Percentiles rank a stretch among this genome's conserved stretches.
These are phyloP conservation scores for Willowsia nigromaculata DNA, from an alignment of 2,888 invertebrate species.

Conservation along the genomic window DNA sequence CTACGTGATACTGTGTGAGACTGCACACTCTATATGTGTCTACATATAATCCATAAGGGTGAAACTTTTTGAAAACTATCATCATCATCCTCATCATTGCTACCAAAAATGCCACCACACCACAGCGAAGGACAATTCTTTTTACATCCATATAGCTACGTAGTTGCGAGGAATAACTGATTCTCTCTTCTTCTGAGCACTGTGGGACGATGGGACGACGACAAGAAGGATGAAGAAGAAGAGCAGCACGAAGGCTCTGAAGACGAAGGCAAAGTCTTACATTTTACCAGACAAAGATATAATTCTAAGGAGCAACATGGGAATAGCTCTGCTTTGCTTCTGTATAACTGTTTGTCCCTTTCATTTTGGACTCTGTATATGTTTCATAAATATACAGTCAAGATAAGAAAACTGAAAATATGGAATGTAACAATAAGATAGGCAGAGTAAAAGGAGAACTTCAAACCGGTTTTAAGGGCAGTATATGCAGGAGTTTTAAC, in stretches of 20 bases:
- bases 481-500: background rate
- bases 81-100: conserved; percentile 15
- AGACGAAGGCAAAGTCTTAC: conserved; percentile 1
- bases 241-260: conserved; percentile 3
- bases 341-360: conserved; percentile 46
- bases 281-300: conserved; percentile 43
- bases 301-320: conserved; percentile 62
- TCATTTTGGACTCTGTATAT: conserved; percentile 22
- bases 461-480: conserved; percentile 2
- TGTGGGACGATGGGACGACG: background rate
- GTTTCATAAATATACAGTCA: conserved; percentile 11
- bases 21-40: background rate
- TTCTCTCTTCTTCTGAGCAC: background rate
- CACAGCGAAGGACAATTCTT: background rate
- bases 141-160: background rate
- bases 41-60: conserved; percentile 42
- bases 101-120: conserved; percentile 15
- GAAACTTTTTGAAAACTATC: conserved; percentile 49
- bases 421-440: background rate
- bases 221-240: conserved; percentile 1
- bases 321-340: conserved; percentile 31
- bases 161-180: conserved; percentile 9
- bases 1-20: background rate
- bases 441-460: conserved; percentile 1
- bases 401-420: background rate